Base-by-base conservation (phyloP, 2,888 invertebrate species). In the Patella caerulea region DNA sequence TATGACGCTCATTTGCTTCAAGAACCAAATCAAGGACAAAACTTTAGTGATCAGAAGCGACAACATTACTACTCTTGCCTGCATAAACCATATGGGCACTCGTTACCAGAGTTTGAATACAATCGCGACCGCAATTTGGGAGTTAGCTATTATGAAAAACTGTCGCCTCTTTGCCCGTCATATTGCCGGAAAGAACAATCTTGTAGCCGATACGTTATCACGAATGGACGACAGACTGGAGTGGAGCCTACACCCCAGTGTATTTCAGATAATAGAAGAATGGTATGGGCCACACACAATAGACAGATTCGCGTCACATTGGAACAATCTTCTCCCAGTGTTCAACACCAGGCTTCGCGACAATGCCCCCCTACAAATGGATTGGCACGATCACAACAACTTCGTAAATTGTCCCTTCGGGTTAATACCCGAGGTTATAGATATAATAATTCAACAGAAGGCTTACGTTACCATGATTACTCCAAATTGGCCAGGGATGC, bases 231-330 rank as follows among this genome's bases (percentile, higher is more conserved):
- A 15, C 65, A 59, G n/a, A 17, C 52, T 70, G 24, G 75, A 65
- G 24, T 75, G 70, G 75, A 15, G 19, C 17, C 53, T 75, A 34
- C 19, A 76, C 29, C 59, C 55, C 15, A 24, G 34, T 4, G 3
- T 76, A 12, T 76, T 55, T 55, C 12, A 17, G 12, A 55, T 72
- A 24, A 11, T 76, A n/a, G n/a, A n/a, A 54, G 72, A 76, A 34
- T 71, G 76, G 76, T 29, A 29, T 29, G 76, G 76, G 9, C 71
- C 71, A 5, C 76, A 76, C 54, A 72, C 76, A 15, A 71, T 71
- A n/a, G 76, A 76, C 70, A 45, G 75, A 5, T 75, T 75, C 52
- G 75, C 75, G 17, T 15, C 69, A n/a, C 29, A 11, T 7, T 14
- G 17, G 15, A 75, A 69, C n/a, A 69, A 54, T 24, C 69, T 70